A percentile compares a stretch with the other conserved stretches of the same genome.
phyloP scores from a whole-genome alignment of 2,888 invertebrate species.

The Dinocampus coccinellae region DNA sequence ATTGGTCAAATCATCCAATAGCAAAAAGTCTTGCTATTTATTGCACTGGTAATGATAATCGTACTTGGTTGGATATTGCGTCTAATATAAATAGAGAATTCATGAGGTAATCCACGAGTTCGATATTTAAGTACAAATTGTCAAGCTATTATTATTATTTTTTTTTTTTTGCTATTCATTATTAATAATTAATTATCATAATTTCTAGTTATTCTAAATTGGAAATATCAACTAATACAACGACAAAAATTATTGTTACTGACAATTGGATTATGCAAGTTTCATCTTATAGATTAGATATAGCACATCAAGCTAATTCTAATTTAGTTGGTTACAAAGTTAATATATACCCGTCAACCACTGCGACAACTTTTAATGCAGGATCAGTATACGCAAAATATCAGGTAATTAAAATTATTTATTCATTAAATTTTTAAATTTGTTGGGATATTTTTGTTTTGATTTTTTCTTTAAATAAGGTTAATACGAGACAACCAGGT shows the following conservation, averaged over 20 bases:
- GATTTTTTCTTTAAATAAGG: conserved; percentile 58
- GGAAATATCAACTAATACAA: conserved; percentile 77
- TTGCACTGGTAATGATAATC: conserved; percentile 74
- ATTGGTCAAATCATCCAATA: conserved; percentile 83
- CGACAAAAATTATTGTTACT: conserved; percentile 81
- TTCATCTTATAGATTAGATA: conserved; percentile 78
- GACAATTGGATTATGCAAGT: conserved; percentile 92
- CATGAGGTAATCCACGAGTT: conserved; percentile 73
- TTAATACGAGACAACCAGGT: conserved; percentile 75
- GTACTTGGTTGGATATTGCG: conserved; percentile 79
- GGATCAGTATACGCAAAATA: conserved; percentile 74
- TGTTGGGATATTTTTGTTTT: not conserved
- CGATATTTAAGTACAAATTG: conserved; percentile 17
- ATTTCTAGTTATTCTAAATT: conserved; percentile 80
- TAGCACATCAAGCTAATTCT: conserved; percentile 86
- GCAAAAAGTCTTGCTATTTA: conserved; percentile 77
- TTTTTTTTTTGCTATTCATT: too few species aligned
- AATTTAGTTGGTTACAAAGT: conserved; percentile 81
- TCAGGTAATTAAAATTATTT: conserved; percentile 40
- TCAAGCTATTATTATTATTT: too few species aligned
- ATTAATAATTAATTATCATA: conserved; percentile 33
- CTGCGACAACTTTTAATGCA: conserved; percentile 75
- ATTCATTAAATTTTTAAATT: conserved; percentile 41
- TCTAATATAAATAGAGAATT: conserved; percentile 81
- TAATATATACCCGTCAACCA: conserved; percentile 79